Base-by-base conservation (phyloP, 1,140 invertebrate genomes). In the Drosophila tristis region DNA sequence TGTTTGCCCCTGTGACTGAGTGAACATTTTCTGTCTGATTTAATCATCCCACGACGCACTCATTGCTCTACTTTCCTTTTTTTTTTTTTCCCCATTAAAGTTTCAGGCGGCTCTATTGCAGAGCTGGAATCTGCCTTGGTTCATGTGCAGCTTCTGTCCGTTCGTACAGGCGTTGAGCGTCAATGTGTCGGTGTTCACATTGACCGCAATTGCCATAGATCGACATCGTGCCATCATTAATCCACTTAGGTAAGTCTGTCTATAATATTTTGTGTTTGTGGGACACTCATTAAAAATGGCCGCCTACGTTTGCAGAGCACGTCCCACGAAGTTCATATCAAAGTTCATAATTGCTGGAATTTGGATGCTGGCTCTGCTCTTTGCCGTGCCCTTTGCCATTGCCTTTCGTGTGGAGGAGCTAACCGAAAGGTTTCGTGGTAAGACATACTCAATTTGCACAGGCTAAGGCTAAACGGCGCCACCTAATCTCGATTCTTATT, bases 101-200 rank as follows among this genome's bases (percentile, higher is more conserved):
- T 97, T 97, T 90, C 96, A 97, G 93, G 96, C 96, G 1, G 96
- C 96, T 2, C 87, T 97, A 13, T 93, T 97, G 1, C 96, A 97
- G 90, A 91, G 95, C 67, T 97, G 96, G 96, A 94, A 96, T 66
- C 92, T 97, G n/a, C 96, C 96, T 0, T 91, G 95, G 74, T 96
- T 97, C 89, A 96, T 97, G 95, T 97, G 96, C 87, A 93, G 95
- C 0, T 95, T 97, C 80, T 96, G 96, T 74, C 96, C 96, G 0
- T 97, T 97, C 90, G 95, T 97, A 1, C 96, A 96, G 92, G 93
- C 94, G 0, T 86, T 97, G 2, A 96, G 95, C 66, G 96, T 97
- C 1, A 97, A 96, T 82, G 96, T 97, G 11, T 96, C 95, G 50
- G 95, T 97, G 8, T 96, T 97, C 80, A 97, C 96, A 0, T 92